A percentile compares a stretch with the other conserved stretches of the same genome.
Evolutionary conservation across 2,797 vertebrate genomes (phyloP).

Genomic region (Scyliorhinus canicula): DNA sequence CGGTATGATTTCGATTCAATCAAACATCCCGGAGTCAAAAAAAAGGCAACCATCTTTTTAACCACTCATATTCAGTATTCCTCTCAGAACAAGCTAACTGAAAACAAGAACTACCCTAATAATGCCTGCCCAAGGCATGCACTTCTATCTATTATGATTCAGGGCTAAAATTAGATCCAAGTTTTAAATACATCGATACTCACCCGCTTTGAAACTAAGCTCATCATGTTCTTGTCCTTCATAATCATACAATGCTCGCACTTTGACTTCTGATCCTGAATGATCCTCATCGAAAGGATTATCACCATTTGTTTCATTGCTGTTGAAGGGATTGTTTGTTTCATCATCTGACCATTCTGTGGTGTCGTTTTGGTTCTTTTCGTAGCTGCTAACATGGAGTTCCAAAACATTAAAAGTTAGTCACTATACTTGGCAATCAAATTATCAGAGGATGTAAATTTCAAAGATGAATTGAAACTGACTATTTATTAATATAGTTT

Average conservation of each 20-base stretch:
- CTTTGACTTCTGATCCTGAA: slow-evolving; percentile 68
- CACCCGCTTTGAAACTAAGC: slow-evolving; percentile 92
- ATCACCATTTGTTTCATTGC: slow-evolving; percentile 72
- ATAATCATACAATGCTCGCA: slow-evolving; percentile 88
- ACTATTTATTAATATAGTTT: neutral
- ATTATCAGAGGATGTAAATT: neutral
- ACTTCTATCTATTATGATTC: neutral
- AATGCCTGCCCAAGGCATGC: neutral
- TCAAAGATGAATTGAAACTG: neutral
- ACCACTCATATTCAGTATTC: neutral
- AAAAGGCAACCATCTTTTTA: neutral
- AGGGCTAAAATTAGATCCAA: neutral
- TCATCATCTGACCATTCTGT: slow-evolving; percentile 88
- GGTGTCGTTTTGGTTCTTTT: slow-evolving; percentile 70
- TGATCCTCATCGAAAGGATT: slow-evolving; percentile 90
- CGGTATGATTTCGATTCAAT: neutral
- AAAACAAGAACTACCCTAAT: neutral
- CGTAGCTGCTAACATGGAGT: slow-evolving; percentile 73
- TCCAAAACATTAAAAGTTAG: neutral
- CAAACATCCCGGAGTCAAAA: neutral
- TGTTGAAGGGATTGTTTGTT: slow-evolving; percentile 75
- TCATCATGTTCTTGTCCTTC: slow-evolving; percentile 96
- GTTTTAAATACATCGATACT: slow-evolving; percentile 42
- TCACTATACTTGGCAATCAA: neutral
- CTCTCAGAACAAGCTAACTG: neutral